Percentiles rank a stretch among this genome's conserved stretches.
phyloP scores from a whole-genome alignment of 2,797 vertebrate genomes.

The Agapornis canus region DNA sequence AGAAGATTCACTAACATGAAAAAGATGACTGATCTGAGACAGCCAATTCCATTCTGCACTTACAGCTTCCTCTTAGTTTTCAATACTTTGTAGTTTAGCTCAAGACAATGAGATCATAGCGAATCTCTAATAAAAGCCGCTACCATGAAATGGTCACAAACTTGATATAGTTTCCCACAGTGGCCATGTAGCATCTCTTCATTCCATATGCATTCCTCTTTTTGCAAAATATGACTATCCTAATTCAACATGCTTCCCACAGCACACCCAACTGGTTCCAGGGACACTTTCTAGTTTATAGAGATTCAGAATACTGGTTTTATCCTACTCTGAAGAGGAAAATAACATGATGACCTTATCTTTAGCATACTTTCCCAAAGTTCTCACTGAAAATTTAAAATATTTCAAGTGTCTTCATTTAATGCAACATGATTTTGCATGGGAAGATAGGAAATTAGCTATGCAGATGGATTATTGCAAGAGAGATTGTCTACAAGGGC shows the following conservation, averaged over 20 bases:
- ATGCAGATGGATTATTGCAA: background rate
- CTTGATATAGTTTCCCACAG: background rate
- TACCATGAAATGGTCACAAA: background rate
- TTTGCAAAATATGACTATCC: background rate
- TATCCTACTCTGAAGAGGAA: background rate
- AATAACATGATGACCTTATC: background rate
- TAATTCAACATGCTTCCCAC: background rate
- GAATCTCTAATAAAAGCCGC: background rate
- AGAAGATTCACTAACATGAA: background rate
- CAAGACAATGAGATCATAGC: background rate
- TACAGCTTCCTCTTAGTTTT: background rate
- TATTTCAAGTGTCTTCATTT: background rate
- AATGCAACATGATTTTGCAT: conserved; percentile 6
- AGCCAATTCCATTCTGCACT: background rate
- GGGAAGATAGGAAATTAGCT: background rate
- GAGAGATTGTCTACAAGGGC: background rate
- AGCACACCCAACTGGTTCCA: background rate
- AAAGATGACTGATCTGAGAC: background rate
- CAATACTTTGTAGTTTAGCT: background rate
- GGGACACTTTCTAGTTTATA: background rate
- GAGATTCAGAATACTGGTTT: background rate
- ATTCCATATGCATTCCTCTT: background rate
- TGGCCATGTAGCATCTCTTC: background rate
- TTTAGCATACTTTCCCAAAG: background rate
- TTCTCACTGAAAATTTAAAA: background rate